Conservation (phyloP, 2,113 vertebrate genomes). For the Lepus europaeus region DNA sequence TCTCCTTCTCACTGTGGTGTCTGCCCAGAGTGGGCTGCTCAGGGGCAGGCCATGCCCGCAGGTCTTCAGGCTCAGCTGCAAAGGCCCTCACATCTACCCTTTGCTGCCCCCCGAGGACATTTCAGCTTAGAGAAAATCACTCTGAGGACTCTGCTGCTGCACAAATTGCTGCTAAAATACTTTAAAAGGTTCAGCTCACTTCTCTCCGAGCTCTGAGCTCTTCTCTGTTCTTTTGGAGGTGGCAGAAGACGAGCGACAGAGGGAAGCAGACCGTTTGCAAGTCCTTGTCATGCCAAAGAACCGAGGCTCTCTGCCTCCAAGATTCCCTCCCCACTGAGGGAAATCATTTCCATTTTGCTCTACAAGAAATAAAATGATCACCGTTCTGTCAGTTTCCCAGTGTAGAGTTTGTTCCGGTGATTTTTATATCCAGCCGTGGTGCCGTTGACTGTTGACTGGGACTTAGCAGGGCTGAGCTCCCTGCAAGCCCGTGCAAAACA, state of each 20-base stretch:
- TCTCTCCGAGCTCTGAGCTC: not conserved
- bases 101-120: not conserved
- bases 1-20: not conserved
- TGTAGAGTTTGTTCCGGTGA: slow-evolving; percentile 29
- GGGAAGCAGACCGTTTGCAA: slow-evolving; percentile 8
- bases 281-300: slow-evolving; percentile 24
- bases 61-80: not conserved
- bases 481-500: slow-evolving; percentile 13
- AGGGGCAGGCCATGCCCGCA: not conserved
- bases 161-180: slow-evolving; percentile 47
- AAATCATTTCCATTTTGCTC: slow-evolving; percentile 57
- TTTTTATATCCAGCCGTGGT: not conserved
- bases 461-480: not conserved
- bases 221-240: not conserved
- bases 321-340: not conserved
- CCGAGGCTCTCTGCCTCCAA: not conserved
- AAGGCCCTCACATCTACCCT: slow-evolving; percentile 33
- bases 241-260: not conserved
- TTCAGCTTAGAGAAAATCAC: not conserved
- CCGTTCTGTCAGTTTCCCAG: slow-evolving; percentile 29
- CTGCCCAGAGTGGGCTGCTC: not conserved
- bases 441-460: not conserved
- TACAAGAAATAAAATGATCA: slow-evolving; percentile 63
- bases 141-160: not conserved
- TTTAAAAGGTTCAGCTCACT: slow-evolving; percentile 36